phyloP scores from a whole-genome alignment of 2,113 vertebrate species.

The Tragulus kanchil region DNA sequence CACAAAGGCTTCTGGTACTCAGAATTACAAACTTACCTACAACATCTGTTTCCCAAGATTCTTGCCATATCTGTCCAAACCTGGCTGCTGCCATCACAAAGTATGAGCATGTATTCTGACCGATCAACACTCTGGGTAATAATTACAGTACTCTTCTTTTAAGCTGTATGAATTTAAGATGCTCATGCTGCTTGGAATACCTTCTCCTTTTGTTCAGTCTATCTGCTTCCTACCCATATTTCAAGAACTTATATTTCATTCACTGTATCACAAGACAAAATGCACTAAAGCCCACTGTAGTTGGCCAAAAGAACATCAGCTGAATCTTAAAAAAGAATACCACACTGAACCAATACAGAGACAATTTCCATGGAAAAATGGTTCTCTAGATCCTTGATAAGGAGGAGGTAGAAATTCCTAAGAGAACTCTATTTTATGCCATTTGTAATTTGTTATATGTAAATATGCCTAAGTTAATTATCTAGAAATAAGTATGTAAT shows the following conservation, averaged over 20 bases:
- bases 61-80: background rate
- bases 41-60: background rate
- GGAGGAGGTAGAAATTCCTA: conserved; percentile 11
- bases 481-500: conserved; percentile 3
- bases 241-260: background rate
- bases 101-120: background rate
- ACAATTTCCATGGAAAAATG: background rate
- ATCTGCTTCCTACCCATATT: background rate
- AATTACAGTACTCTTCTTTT: background rate
- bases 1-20: background rate
- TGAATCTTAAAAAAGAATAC: background rate
- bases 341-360: background rate
- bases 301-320: background rate
- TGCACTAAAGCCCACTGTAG: too few species aligned
- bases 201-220: background rate
- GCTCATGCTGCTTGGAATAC: background rate
- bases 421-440: background rate
- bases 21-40: background rate
- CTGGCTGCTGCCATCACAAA: background rate
- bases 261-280: background rate
- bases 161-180: background rate
- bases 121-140: background rate
- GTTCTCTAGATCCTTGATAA: background rate
- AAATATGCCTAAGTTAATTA: background rate
- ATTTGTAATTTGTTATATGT: background rate